phyloP scores from a whole-genome alignment of 2,797 vertebrate genomes.

The Sternotherus odoratus region DNA sequence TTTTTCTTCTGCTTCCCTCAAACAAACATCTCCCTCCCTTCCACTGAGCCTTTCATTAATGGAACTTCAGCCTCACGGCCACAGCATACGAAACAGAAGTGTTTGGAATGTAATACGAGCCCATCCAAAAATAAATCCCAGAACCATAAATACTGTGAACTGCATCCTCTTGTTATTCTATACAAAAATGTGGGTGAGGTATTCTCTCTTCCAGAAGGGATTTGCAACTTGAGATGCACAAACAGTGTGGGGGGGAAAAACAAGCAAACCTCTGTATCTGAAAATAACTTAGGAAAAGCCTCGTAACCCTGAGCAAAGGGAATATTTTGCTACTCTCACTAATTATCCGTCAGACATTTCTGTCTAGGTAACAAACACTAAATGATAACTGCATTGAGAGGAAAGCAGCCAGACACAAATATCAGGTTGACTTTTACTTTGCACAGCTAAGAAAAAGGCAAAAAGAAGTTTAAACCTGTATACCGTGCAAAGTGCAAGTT shows the following conservation, averaged over 20 bases:
- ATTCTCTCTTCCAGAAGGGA: not conserved
- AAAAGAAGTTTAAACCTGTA: not conserved
- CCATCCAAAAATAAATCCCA: not conserved
- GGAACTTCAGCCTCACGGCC: rapidly evolving
- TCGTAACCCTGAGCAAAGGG: not conserved
- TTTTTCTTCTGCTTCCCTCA: not conserved
- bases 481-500: not conserved
- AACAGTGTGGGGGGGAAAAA: not conserved
- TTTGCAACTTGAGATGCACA: not conserved
- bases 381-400: not conserved
- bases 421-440: not conserved
- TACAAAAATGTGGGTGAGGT: not conserved
- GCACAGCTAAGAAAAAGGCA: not conserved
- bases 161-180: not conserved
- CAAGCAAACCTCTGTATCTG: not conserved
- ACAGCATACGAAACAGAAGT: rapidly evolving
- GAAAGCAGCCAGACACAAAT: not conserved
- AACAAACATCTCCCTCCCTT: rapidly evolving
- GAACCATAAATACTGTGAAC: not conserved
- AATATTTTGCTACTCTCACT: not conserved
- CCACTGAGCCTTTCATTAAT: rapidly evolving
- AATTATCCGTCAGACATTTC: not conserved
- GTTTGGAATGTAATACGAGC: rapidly evolving
- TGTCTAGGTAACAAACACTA: rapidly evolving
- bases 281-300: not conserved